Evolutionary conservation across 2,888 invertebrate species (phyloP).

Genomic region (Ametastegia equiseti): DNA sequence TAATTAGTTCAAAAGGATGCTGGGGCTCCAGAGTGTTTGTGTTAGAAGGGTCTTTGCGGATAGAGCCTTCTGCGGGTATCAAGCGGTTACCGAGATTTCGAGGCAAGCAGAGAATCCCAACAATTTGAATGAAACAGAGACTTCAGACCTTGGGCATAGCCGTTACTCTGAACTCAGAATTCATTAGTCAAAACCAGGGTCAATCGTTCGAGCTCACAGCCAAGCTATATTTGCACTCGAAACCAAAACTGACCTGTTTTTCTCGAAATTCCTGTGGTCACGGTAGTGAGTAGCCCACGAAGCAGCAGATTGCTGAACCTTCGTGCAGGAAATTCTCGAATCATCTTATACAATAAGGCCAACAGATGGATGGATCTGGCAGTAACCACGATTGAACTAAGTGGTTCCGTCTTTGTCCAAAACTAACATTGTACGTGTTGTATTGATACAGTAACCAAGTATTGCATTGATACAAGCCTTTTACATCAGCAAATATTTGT

Average conservation of each 20-base stretch:
- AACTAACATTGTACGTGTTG: background rate
- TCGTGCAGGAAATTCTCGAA: background rate
- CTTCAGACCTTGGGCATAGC: slow-evolving; percentile 12
- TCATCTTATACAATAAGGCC: background rate
- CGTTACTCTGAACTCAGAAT: slow-evolving; percentile 10
- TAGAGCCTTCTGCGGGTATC: slow-evolving; percentile 31
- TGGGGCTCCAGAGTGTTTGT: background rate
- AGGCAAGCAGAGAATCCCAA: slow-evolving; percentile 35
- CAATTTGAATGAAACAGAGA: slow-evolving; percentile 43
- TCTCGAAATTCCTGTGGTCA: slow-evolving; percentile 23
- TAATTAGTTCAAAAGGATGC: slow-evolving; percentile 30
- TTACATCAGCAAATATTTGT: too few species aligned
- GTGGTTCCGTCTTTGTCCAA: slow-evolving; percentile 28
- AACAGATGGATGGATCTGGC: background rate
- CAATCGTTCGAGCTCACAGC: slow-evolving; percentile 34
- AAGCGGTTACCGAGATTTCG: slow-evolving; percentile 34
- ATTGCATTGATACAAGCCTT: too few species aligned
- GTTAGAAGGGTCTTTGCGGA: slow-evolving; percentile 7
- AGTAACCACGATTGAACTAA: slow-evolving; percentile 25
- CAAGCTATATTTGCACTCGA: slow-evolving; percentile 18
- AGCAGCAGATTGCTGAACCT: slow-evolving; percentile 3
- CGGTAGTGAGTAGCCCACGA: background rate
- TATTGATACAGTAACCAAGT: background rate
- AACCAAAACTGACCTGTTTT: slow-evolving; percentile 35
- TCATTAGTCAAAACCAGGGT: slow-evolving; percentile 39